phyloP scores from a whole-genome alignment of 2,113 vertebrate genomes.

The Mobula birostris region DNA sequence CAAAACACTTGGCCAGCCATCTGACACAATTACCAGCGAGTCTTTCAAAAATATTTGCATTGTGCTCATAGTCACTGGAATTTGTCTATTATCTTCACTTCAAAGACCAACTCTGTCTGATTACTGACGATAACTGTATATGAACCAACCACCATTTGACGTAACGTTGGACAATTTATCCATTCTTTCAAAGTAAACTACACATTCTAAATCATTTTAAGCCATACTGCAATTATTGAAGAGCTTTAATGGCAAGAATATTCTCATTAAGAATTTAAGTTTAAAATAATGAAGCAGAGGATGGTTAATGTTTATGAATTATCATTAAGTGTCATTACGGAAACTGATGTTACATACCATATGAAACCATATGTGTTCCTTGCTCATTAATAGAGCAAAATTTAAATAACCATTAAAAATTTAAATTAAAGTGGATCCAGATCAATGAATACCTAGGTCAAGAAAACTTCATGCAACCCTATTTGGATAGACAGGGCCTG shows the following conservation, averaged over 20 bases:
- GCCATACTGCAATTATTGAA: background rate
- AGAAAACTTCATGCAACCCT: background rate
- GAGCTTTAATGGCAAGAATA: background rate
- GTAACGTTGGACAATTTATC: background rate
- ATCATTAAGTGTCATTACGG: background rate
- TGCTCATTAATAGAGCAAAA: background rate
- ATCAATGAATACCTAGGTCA: background rate
- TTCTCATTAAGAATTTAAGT: background rate
- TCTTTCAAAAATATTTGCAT: slow-evolving; percentile 17
- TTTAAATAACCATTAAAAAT: background rate
- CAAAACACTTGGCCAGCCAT: background rate
- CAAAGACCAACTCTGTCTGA: background rate
- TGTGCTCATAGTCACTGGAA: slow-evolving; percentile 16
- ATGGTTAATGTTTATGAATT: background rate
- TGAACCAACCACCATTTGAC: slow-evolving; percentile 6
- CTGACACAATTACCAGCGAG: background rate
- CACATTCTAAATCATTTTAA: background rate
- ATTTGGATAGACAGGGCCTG: no score
- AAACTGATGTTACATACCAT: background rate
- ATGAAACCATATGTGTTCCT: background rate
- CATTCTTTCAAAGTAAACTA: background rate
- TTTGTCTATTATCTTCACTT: background rate
- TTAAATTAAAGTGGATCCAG: background rate
- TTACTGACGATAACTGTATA: background rate
- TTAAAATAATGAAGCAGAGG: background rate